Evolutionary conservation across 2,888 invertebrate species (phyloP).

Genomic region (Dolichopus griseipennis): DNA sequence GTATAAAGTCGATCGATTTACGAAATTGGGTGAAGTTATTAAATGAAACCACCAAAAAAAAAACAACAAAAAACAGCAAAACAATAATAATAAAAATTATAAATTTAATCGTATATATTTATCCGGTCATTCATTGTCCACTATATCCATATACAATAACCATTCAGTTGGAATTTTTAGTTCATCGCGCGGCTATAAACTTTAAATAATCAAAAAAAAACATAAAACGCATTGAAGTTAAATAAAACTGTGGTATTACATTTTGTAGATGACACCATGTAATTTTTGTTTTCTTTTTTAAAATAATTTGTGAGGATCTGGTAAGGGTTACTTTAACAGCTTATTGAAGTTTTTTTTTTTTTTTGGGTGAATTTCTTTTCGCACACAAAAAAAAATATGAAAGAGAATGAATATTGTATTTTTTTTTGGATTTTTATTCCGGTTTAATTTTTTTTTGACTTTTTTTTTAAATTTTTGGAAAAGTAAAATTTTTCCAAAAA

Average conservation of each 20-base stretch:
- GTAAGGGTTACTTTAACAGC: constrained; percentile 1
- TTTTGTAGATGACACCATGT: constrained; percentile 6
- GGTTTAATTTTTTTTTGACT: background rate
- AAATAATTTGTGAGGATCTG: background rate
- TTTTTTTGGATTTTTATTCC: background rate
- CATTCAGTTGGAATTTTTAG: background rate
- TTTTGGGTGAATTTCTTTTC: background rate
- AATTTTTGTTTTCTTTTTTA: background rate
- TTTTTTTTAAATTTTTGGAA: too few relatives aligned
- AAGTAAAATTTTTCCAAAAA: too few relatives aligned
- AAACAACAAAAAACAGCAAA: background rate
- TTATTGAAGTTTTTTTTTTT: background rate
- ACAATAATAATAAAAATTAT: too few relatives aligned
- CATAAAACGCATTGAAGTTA: background rate
- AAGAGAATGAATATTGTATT: too few relatives aligned
- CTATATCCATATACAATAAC: background rate
- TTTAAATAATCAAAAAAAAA: background rate
- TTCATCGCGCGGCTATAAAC: background rate
- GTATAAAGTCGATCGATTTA: constrained; percentile 4
- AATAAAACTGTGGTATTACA: background rate
- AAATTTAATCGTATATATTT: background rate
- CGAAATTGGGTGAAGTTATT: constrained; percentile 6
- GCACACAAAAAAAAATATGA: background rate
- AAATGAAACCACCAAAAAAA: background rate
- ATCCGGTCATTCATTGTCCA: background rate